Conservation (phyloP, 2,113 vertebrate genomes). For the Piliocolobus tephrosceles region DNA sequence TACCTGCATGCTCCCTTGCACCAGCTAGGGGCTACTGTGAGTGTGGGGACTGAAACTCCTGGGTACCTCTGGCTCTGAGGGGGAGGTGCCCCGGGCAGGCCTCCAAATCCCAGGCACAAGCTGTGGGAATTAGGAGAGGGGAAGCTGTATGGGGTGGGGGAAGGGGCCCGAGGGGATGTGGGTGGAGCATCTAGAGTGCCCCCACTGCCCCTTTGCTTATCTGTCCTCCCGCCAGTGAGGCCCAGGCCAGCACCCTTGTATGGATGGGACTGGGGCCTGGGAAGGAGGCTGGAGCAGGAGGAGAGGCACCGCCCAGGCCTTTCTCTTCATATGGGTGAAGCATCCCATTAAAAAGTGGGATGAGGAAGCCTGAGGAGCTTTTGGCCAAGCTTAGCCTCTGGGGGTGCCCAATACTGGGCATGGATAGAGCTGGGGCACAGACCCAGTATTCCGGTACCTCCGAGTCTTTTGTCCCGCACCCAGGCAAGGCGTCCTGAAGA, state of each 20-base stretch:
- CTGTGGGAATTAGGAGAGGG: not conserved
- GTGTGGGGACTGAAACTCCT: not conserved
- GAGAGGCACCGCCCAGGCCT: not conserved
- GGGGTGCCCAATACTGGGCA: too few species aligned
- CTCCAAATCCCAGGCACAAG: not conserved
- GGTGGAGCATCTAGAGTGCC: not conserved
- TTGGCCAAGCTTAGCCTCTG: not conserved
- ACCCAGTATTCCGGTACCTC: fast-evolving
- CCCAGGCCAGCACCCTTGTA: not conserved
- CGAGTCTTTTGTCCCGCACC: not conserved
- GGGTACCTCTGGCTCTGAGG: not conserved
- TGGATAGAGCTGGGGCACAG: too few species aligned
- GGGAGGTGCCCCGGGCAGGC: not conserved
- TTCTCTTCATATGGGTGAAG: too few species aligned
- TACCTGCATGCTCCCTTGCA: not conserved
- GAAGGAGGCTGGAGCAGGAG: not conserved
- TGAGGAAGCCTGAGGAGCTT: not conserved
- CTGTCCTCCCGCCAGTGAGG: not conserved
- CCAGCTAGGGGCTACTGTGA: not conserved
- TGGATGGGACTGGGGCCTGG: not conserved
- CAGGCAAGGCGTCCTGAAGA: not conserved
- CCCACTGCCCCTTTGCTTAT: not conserved
- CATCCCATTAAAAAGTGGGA: not conserved
- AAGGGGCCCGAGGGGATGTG: not conserved
- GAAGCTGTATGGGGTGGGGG: not conserved